Evolutionary conservation across 2,797 vertebrate species (phyloP), one percentile per base, ranked within the genome.

Genomic region (Megaceryle alcyon): DNA sequence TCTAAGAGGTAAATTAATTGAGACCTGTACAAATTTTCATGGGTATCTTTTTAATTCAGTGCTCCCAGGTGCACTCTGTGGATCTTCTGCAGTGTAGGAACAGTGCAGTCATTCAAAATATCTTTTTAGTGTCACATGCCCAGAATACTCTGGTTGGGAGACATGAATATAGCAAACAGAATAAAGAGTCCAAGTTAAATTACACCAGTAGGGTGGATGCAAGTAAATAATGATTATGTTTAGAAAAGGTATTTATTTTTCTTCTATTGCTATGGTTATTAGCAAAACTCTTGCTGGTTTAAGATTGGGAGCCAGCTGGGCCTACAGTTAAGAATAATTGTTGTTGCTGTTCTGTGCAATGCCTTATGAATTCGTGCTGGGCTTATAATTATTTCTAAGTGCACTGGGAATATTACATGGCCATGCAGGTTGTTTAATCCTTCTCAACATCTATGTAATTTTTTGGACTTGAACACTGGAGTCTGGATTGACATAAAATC

Each of bases 241-340:
- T 48, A 83, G 33, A 29, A 86, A 71, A 95, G 46, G 57, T 85
- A 86, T 95, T 94, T 92, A 86, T 95, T 95, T 94, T 94, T 80
- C 72, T 95, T 29, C 19, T 81, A 43, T 86, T 69, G n/a, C 49
- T 88, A 81, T 25, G 19, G 65, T 88, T 95, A 86, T 95, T 91
- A 91, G 35, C 35, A 86, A 91, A 92, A 78, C 57, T 39, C 91
- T 20, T 94, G 77, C 88, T 96, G 88, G 37, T 78, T 92, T 92
- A 78, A 84, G 80, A 83, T 2, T 85, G 53, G 57, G 57, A 94
- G 23, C 79, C 82, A 96, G 72, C 90, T 88, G 92, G 69, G 65
- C 14, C 25, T 91, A 46, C 41, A 69, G 65, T 57, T 88, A 91
- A 91, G 86, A 94, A 54, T 84, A 91, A 95, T 94, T 89, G 33